Base-by-base conservation (phyloP, 2,888 invertebrate genomes). In the Scaptomyza caliginosa region DNA sequence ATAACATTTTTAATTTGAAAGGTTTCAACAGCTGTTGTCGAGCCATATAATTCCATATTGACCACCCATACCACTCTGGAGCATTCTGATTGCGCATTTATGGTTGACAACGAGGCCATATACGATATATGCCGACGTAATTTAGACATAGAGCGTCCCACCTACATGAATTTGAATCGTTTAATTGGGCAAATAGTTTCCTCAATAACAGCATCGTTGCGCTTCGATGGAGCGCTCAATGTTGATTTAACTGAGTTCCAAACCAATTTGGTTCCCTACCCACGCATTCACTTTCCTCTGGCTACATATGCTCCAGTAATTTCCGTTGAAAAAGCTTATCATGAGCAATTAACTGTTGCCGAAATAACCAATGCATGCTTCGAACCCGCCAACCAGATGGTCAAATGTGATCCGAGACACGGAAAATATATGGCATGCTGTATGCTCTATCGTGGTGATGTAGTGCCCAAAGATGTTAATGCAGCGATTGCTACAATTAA, bases 281-380 rank as follows among this genome's bases (percentile, higher is more conserved):
- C 98, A 4, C 94, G 98, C 85, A 98, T 98, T 89, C 98, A 98
- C 91, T 98, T 98, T 93, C 98, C 98, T 8, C 93, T 98, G 81
- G 96, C 96, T 71, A 96, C 98, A 3, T 97, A 97, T 90, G 97
- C 97, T 17, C 97, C 97, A 11, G 96, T 98, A 78, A 97, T 97
- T 90, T 96, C 97, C 28, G 96, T 97, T 0, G 97, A 97, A 91
- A 97, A 97, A 91, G 97, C 97, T 4, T 97, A 97, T 91, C 97
- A 98, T 88, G 98, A 98, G 90, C 97, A 97, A 89, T 93, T 97
- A 68, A 95, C 96, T 0, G 97, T 97, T 4, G 94, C 96, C 3
- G 98, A 98, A 90, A 98, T 98, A 88, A 98, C 98, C 63, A 97
- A 97, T 88, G 96, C 97, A 21, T 98, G 98, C 92, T 98, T 98